phyloP scores from a whole-genome alignment of 1,140 invertebrate species.

The Drosophila tsacasi region DNA sequence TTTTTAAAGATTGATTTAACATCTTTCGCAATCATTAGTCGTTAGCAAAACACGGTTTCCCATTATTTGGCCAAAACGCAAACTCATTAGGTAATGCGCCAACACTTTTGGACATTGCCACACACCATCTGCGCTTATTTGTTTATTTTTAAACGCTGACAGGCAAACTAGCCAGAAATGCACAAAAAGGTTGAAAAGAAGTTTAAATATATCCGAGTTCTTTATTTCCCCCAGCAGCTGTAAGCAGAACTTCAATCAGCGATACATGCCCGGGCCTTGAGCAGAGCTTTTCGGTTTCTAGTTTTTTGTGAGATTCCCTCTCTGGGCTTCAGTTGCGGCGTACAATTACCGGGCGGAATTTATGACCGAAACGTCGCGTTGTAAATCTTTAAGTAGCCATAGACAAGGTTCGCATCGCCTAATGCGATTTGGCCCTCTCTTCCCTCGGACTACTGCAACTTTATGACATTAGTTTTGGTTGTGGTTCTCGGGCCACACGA shows the following conservation, averaged over 20 bases:
- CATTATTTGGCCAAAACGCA: conserved; percentile 22
- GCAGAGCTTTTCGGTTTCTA: conserved; percentile 37
- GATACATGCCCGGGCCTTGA: conserved; percentile 41
- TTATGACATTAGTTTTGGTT: conserved; percentile 63
- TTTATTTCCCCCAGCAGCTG: conserved; percentile 24
- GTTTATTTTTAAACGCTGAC: conserved; percentile 52
- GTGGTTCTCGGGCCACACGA: conserved; percentile 30
- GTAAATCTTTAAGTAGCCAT: conserved; percentile 65
- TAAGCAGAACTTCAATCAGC: conserved; percentile 45
- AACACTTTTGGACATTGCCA: conserved; percentile 31
- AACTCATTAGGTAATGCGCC: conserved; percentile 42
- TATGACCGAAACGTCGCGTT: conserved; percentile 47
- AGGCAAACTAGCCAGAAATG: conserved; percentile 22
- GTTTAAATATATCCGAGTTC: conserved; percentile 31
- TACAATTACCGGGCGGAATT: conserved; percentile 57
- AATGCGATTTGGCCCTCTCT: conserved; percentile 47
- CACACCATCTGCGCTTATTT: conserved; percentile 37
- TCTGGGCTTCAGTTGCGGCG: conserved; percentile 7
- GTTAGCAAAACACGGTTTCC: conserved; percentile 10
- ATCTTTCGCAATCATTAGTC: conserved; percentile 32
- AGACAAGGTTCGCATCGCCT: conserved; percentile 54
- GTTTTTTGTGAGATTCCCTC: conserved; percentile 10
- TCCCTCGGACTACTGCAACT: conserved; percentile 45
- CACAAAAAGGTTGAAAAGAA: conserved; percentile 24
- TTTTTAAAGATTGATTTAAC: conserved; percentile 10